Percentiles rank a stretch among this genome's conserved stretches.
Evolutionary conservation across 2,888 invertebrate genomes (phyloP).

Genomic region (Emmelina monodactyla): DNA sequence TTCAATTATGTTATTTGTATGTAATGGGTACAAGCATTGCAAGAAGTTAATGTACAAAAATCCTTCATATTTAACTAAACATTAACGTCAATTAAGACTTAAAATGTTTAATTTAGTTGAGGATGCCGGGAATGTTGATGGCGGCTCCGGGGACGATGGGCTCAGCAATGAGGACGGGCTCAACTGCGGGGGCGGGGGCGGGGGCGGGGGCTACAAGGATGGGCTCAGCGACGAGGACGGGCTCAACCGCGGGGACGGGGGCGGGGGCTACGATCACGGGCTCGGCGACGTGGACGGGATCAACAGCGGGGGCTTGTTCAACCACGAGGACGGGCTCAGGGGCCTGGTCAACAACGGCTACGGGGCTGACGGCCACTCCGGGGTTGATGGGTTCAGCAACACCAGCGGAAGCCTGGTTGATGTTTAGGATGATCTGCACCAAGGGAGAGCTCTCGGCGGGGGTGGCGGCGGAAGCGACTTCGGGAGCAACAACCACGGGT

Average conservation of each 20-base stretch:
- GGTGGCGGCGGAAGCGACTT: background rate
- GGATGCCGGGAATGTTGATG: conserved; percentile 7
- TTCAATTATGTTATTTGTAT: too few species aligned
- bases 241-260: conserved; percentile 7
- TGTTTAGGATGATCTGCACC: conserved; percentile 21
- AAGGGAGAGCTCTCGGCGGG: conserved; percentile 15
- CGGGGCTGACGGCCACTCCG: background rate
- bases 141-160: background rate
- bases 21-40: too few species aligned
- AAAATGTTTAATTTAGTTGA: conserved; percentile 11
- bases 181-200: conserved; percentile 6
- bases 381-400: background rate
- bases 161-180: conserved; percentile 5
- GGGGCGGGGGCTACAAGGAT: conserved; percentile 6
- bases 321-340: background rate
- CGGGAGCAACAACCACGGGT: conserved; percentile 2
- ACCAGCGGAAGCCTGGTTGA: conserved; percentile 1
- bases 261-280: conserved; percentile 7
- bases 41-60: background rate
- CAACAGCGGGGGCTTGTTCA: background rate
- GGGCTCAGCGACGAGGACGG: conserved; percentile 1
- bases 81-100: conserved; percentile 1
- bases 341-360: conserved; percentile 1
- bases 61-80: background rate
- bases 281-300: background rate